These are phyloP conservation scores for Lypha dubia DNA, from an alignment of 2,888 invertebrate species.

Conservation along the genomic window DNA sequence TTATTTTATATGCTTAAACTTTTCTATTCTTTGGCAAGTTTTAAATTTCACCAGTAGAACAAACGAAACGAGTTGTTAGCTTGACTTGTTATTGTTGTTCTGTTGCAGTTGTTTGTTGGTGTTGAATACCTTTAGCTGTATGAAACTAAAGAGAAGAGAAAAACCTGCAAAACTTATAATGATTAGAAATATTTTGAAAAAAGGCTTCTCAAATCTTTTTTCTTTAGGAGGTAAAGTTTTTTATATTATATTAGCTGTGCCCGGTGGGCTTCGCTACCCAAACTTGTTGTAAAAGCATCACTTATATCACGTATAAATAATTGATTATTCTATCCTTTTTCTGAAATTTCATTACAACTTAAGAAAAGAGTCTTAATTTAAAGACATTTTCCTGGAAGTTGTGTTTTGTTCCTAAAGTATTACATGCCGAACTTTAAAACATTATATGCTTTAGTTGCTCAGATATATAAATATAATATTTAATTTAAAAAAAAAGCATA, in stretches of 20 bases:
- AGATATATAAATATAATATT: no score
- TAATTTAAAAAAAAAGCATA: no score
- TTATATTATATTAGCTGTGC: neutral
- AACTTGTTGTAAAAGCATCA: no score
- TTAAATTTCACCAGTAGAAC: slow-evolving; percentile 45
- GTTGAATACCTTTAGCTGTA: neutral
- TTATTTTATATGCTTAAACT: neutral
- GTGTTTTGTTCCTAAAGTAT: no score
- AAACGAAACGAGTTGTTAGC: slow-evolving; percentile 44
- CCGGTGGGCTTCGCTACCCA: no score
- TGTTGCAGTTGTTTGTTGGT: slow-evolving; percentile 5
- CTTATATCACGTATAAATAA: no score
- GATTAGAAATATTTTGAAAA: slow-evolving; percentile 44
- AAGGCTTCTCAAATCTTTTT: slow-evolving; percentile 14
- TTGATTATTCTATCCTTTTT: no score
- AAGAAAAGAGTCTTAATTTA: no score
- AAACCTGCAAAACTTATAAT: slow-evolving; percentile 34
- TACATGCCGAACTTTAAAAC: no score
- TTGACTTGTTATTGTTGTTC: slow-evolving; percentile 16
- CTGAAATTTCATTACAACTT: no score
- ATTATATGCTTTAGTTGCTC: no score
- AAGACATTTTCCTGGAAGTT: no score
- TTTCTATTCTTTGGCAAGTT: slow-evolving; percentile 4
- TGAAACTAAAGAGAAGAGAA: neutral
- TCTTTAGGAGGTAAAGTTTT: neutral